Evolutionary conservation across 2,888 invertebrate genomes (phyloP).

Genomic region (Cheilosia impressa): DNA sequence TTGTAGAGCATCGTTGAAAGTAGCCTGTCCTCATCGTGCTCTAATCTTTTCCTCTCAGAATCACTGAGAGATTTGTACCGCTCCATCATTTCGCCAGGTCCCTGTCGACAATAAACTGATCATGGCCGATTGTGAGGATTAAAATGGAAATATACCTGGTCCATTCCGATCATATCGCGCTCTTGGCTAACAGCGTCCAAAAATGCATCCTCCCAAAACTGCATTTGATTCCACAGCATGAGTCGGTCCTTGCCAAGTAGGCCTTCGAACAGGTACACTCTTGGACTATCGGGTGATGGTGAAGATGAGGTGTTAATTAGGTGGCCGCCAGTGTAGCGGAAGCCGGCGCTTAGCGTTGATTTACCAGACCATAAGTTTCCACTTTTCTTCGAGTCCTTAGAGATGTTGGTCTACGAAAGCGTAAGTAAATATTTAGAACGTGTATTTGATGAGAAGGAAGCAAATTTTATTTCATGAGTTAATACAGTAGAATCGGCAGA

Average conservation of each 20-base stretch:
- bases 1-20: conserved; percentile 98
- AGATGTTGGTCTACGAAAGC: conserved; percentile 80
- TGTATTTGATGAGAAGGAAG: too few relatives aligned
- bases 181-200: conserved; percentile 98
- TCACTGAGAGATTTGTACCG: conserved; percentile 96
- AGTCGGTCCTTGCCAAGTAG: conserved; percentile 88
- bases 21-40: conserved; percentile 98
- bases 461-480: too few relatives aligned
- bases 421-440: not conserved
- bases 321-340: conserved; percentile 93
- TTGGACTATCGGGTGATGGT: conserved; percentile 92
- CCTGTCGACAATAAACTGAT: conserved; percentile 82
- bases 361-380: conserved; percentile 97
- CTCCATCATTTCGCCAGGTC: conserved; percentile 99
- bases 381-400: conserved; percentile 89
- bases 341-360: conserved; percentile 93
- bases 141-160: conserved; percentile 86
- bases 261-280: conserved; percentile 97
- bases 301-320: conserved; percentile 93
- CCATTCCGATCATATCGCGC: conserved; percentile 99
- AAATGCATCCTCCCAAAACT: conserved; percentile 99
- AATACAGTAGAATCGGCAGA: too few relatives aligned
- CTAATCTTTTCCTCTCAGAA: conserved; percentile 95
- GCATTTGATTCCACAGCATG: conserved; percentile 98
- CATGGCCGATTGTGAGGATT: not conserved